Evolutionary conservation across 2,113 vertebrate species (phyloP), one percentile per base, ranked within the genome.

Genomic region (Excalfactoria chinensis): DNA sequence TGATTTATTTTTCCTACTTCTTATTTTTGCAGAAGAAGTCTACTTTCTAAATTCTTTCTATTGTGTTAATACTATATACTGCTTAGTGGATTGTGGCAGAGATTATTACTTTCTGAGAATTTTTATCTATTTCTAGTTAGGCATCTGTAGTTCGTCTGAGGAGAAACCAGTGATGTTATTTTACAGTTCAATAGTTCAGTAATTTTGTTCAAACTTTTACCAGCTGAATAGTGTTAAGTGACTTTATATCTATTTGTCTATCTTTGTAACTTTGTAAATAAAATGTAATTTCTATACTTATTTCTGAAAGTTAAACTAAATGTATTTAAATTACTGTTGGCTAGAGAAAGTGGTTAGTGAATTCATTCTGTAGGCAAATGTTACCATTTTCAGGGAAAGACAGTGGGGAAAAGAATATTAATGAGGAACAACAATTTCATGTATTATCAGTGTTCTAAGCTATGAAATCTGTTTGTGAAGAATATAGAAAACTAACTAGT

Each of bases 11-110:
- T 80, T 37, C 68, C 22, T 26, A 88, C 15, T 71, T 75, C 89
- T 60, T 68, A 77, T 90, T 88, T 93, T 93, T 92, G 46, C 78
- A 87, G 60, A 71, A 87, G 84, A 55, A 71, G 37, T 55, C 69
- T 84, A 30, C 56, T 63, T 93, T 93, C 43, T 58, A 58, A 43
- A 67, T 89, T 70, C 66, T 80, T 97, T 84, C 41, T 84, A 25
- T 90, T 93, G 37, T 95, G 51, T 66, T 84, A 79, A 75, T 91
- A 7, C 22, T 62, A 4, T 49, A 26, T 10, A 34, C 62, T 59
- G 53, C 34, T 64, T 74, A 81, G 84, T 81, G 62, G 53, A 82
- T 84, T 90, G 82, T 90, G 77, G 53, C 72, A 86, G 73, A 67
- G 46, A 51, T 55, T 28, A 23, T 0, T 0, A 11, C 41, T 93